Base-by-base conservation (phyloP, 2,797 vertebrate genomes). In the Tenualosa thibaudeaui region DNA sequence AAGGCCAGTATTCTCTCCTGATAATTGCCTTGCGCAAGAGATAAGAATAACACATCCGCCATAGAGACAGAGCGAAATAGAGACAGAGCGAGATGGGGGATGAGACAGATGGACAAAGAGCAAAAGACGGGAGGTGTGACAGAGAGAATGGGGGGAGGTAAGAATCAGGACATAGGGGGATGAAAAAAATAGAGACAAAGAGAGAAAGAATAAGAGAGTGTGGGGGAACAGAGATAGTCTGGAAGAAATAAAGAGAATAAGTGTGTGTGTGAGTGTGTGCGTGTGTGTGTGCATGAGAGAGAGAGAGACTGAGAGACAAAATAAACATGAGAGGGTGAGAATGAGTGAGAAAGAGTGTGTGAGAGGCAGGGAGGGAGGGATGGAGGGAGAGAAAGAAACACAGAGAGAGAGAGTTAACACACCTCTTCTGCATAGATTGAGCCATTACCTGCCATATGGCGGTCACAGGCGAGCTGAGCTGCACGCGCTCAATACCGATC, bases 381-480 rank as follows among this genome's bases (percentile, higher is more conserved):
- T 3, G 13, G 51, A 53, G 51, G 9, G 51, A 68, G 22, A 5
- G 81, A 43, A 8, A 5, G 26, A 6, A 43, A 9, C 56, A 49
- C 71, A 40, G 10, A 58, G 9, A 49, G 53, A 58, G 8, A 54
- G 78, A 19, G 9, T 46, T 7, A 37, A 4, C 71, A 37, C 71
- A 46, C 51, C 56, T 4, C 22, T 49, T 46, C 54, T 62, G 19
- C 7, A 4, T 56, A 90, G 89, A 93, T 92, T 90, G 92, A 94
- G 92, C 88, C 81, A 89, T 94, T 94, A 96, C 95, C 95, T 96
- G 95, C 91, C 94, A 93, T 93, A 95, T 95, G 92, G 93, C 89
- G 85, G 81, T 95, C 92, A 96, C 95, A 81, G 93, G 91, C 43
- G 92, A 93, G 84, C 90, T 90, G 91, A 94, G 90, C 17, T 90